Percentiles rank a stretch among this genome's conserved stretches.
phyloP scores from a whole-genome alignment of 2,888 invertebrate genomes.

The Tipula unca region DNA sequence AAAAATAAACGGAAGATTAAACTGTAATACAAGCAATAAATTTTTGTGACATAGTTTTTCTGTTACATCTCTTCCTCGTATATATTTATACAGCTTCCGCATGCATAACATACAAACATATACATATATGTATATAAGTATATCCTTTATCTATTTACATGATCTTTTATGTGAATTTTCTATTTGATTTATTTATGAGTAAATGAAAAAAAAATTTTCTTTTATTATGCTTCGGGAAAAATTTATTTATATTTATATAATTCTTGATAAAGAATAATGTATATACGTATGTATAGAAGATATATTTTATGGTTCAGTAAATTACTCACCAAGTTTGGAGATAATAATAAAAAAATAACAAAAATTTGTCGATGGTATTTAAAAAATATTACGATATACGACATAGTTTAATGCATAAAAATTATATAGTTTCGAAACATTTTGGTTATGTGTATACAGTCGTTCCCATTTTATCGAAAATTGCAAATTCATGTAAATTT shows the following conservation, averaged over 20 bases:
- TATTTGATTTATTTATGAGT: neutral
- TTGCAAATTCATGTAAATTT: no score
- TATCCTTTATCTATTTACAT: neutral
- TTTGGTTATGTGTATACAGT: no score
- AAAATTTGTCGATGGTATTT: neutral
- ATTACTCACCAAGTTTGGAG: neutral
- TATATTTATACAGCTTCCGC: neutral
- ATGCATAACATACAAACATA: neutral
- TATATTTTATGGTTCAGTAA: neutral
- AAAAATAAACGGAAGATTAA: neutral
- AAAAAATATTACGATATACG: neutral
- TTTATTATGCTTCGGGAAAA: neutral
- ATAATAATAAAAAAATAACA: neutral
- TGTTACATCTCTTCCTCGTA: neutral
- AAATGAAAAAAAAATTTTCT: neutral
- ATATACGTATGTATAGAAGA: neutral
- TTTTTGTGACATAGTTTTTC: neutral
- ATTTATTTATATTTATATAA: neutral
- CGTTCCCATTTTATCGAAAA: no score
- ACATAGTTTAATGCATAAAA: neutral
- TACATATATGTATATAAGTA: no score
- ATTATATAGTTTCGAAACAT: neutral
- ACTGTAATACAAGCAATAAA: neutral
- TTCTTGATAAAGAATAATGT: neutral
- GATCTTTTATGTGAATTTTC: conserved; percentile 4